A percentile compares a stretch with the other conserved stretches of the same genome.
Conservation (phyloP, 2,113 vertebrate genomes). For the Narcine bancroftii region DNA sequence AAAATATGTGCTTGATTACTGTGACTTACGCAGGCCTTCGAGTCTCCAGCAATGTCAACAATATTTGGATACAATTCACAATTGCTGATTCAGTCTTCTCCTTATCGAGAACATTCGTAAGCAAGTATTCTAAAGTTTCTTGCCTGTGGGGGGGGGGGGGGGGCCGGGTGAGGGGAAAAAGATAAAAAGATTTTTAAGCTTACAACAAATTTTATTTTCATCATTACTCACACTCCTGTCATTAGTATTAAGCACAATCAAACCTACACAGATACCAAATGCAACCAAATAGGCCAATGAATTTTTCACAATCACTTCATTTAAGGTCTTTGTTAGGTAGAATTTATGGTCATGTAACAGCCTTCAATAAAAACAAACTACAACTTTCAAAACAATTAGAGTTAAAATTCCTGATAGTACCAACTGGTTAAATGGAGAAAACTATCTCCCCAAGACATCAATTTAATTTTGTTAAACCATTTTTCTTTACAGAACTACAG, state of each 20-base stretch:
- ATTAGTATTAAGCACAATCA: not conserved
- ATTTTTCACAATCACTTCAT: not conserved
- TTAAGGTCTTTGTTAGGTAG: not conserved
- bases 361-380: not conserved
- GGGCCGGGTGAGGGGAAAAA: no score
- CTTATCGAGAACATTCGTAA: conserved; percentile 89
- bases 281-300: not conserved
- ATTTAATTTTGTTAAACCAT: not conserved
- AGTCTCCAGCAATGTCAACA: conserved; percentile 90
- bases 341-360: not conserved
- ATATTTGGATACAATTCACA: conserved; percentile 94
- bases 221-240: not conserved
- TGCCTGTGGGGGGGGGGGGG: no score
- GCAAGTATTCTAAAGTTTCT: conserved; percentile 90
- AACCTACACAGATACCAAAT: not conserved
- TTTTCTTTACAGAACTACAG: not conserved
- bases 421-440: not conserved
- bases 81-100: conserved; percentile 95
- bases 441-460: not conserved
- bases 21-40: conserved; percentile 83
- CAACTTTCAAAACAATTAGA: not conserved
- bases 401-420: not conserved
- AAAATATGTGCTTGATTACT: not conserved
- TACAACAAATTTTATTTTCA: not conserved
- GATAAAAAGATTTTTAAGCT: conserved; percentile 6